These are phyloP conservation scores for Notodonta dromedarius DNA, from an alignment of 2,888 invertebrate species.

Conservation along the genomic window DNA sequence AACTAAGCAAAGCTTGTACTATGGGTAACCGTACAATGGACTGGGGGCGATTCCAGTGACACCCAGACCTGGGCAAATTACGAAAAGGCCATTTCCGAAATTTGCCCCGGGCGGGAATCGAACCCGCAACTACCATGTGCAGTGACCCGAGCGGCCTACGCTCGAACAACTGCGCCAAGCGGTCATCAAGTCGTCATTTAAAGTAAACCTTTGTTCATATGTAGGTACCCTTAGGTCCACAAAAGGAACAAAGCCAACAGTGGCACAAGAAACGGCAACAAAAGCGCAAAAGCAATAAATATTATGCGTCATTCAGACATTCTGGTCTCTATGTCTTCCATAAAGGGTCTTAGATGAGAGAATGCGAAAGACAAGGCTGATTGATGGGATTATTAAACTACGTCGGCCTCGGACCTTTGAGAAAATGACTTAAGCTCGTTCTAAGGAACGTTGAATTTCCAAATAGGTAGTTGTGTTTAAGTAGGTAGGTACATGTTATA, in stretches of 20 bases:
- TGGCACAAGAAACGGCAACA: conserved; percentile 2
- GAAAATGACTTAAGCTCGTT: conserved; percentile 5
- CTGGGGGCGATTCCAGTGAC: too few relatives aligned
- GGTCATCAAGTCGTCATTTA: too few relatives aligned
- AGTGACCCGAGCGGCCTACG: too few relatives aligned
- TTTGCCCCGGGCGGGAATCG: too few relatives aligned
- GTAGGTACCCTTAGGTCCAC: background rate
- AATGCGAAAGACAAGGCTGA: conserved; percentile 5
- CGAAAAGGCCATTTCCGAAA: too few relatives aligned
- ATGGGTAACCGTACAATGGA: too few relatives aligned
- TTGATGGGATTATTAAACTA: conserved; percentile 4
- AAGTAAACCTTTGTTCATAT: conserved; percentile 2
- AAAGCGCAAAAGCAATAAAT: conserved; percentile 5
- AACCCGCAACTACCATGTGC: too few relatives aligned
- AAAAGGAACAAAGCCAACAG: conserved; percentile 2
- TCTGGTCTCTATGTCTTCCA: background rate
- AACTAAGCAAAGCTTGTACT: too few relatives aligned
- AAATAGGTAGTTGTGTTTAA: background rate
- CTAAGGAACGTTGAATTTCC: conserved; percentile 1
- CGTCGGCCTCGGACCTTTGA: background rate
- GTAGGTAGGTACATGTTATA: background rate
- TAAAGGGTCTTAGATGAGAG: conserved; percentile 4
- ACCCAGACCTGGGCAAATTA: too few relatives aligned
- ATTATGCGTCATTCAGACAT: background rate
- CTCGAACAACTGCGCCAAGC: too few relatives aligned